Base-by-base conservation (phyloP, 1,140 invertebrate species). In the Drosophila eugracilis region DNA sequence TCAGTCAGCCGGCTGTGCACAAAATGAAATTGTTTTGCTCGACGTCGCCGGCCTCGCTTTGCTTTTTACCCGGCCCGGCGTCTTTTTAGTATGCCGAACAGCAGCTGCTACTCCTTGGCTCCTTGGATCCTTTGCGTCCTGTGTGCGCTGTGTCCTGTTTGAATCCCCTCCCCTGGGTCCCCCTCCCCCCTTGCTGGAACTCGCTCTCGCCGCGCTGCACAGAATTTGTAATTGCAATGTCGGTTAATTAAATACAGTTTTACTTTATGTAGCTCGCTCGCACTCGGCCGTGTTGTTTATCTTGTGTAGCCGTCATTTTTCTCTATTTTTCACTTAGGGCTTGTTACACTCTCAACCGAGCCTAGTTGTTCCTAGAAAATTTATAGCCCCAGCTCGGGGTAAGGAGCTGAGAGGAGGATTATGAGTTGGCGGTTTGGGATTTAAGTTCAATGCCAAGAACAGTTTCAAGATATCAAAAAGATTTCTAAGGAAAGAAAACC, bases 221-320 rank as follows among this genome's bases (percentile, higher is more conserved):
- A 86, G 85, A 89, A 89, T 89, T 89, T 89, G 85, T 89, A 89
- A 89, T 89, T 89, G 85, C 85, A 85, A 89, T 89, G 85, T 85
- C 85, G 85, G 85, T 89, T 90, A 90, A 90, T 90, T 90, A 90
- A 90, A 90, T 90, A 90, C 86, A 86, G 86, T 90, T 90, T 90
- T 90, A 90, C 78, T 86, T 86, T 86, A 83, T 86, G 78, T 65
- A 60, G 42, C 50, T 24, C 47, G 36, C 30, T 52, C 30, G 36
- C 52, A 59, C 45, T 39, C 26, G 58, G 53, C 42, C 58, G 54
- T 76, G 54, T 86, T 85, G 77, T 86, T 85, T 85, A 80, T 86
- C 67, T 80, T 77, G 78, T 73, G 79, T 62, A 50, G 59, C 62
- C 71, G 44, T 62, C 55, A 75, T 72, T 79, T 85, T 66, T 66